A percentile compares a stretch with the other conserved stretches of the same genome.
phyloP scores from a whole-genome alignment of 2,113 vertebrate genomes.

The Actenoides lindsayi region DNA sequence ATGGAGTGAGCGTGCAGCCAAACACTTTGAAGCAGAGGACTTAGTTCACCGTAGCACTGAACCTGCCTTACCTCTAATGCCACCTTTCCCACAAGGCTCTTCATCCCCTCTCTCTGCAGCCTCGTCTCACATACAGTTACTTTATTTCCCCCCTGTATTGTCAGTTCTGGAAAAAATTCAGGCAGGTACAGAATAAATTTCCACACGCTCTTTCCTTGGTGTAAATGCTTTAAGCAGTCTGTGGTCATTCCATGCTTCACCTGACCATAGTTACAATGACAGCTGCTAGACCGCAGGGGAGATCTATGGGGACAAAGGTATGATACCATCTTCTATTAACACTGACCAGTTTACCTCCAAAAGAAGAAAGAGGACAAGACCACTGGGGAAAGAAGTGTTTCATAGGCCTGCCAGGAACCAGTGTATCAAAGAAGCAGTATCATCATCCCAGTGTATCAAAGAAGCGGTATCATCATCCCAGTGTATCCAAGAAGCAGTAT shows the following conservation, averaged over 20 bases:
- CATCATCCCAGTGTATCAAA: background rate
- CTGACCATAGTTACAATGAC: background rate
- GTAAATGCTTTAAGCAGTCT: background rate
- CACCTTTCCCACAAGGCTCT: background rate
- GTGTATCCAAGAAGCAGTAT: background rate
- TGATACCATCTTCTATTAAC: background rate
- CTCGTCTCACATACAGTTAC: background rate
- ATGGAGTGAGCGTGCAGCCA: background rate
- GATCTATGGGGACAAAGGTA: background rate
- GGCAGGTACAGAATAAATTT: background rate
- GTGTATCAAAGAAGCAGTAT: background rate
- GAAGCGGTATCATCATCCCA: background rate
- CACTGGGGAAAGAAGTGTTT: background rate
- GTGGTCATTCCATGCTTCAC: background rate
- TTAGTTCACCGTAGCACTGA: background rate
- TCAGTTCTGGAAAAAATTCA: background rate
- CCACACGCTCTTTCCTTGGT: background rate
- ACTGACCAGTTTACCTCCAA: background rate
- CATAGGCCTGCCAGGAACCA: background rate
- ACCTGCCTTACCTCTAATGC: background rate
- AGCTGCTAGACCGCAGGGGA: background rate
- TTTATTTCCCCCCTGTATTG: background rate
- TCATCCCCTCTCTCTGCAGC: background rate
- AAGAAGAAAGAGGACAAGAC: background rate
- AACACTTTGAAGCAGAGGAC: background rate